A percentile compares a stretch with the other conserved stretches of the same genome.
These are phyloP conservation scores for Dallia pectoralis DNA, from an alignment of 2,797 vertebrate genomes.

Conservation along the genomic window DNA sequence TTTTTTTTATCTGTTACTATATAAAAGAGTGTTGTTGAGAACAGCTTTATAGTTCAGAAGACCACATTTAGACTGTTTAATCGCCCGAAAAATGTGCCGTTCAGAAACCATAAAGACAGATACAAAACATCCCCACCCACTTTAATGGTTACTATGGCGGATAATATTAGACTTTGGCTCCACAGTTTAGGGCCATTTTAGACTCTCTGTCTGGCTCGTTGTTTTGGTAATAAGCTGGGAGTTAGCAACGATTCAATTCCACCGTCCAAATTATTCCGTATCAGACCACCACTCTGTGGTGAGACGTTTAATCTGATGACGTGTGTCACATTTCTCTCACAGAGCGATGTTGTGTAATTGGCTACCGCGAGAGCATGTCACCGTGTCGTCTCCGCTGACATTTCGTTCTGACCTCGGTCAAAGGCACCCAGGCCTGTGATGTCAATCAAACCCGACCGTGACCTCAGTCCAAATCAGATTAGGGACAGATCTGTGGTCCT, in stretches of 20 bases:
- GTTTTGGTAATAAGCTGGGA: not conserved
- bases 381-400: not conserved
- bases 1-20: slow-evolving; percentile 6
- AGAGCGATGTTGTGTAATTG: not conserved
- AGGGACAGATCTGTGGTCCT: not conserved
- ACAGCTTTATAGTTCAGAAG: slow-evolving; percentile 37
- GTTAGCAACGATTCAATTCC: slow-evolving; percentile 23
- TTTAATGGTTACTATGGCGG: slow-evolving; percentile 37
- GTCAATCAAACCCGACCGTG: slow-evolving; percentile 8
- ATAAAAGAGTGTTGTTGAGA: slow-evolving; percentile 9
- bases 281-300: slow-evolving; percentile 2
- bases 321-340: not conserved
- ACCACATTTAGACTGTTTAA: slow-evolving; percentile 53
- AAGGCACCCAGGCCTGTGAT: slow-evolving; percentile 41
- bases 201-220: not conserved
- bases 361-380: not conserved
- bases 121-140: slow-evolving; percentile 52
- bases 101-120: slow-evolving; percentile 41
- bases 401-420: slow-evolving; percentile 38
- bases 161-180: slow-evolving; percentile 10
- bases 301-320: not conserved
- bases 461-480: slow-evolving; percentile 13
- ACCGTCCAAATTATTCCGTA: not conserved
- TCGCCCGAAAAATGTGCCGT: slow-evolving; percentile 41
- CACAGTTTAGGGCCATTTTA: slow-evolving; percentile 4